phyloP scores from a whole-genome alignment of 2,113 vertebrate genomes.

The Psittacus erithacus region DNA sequence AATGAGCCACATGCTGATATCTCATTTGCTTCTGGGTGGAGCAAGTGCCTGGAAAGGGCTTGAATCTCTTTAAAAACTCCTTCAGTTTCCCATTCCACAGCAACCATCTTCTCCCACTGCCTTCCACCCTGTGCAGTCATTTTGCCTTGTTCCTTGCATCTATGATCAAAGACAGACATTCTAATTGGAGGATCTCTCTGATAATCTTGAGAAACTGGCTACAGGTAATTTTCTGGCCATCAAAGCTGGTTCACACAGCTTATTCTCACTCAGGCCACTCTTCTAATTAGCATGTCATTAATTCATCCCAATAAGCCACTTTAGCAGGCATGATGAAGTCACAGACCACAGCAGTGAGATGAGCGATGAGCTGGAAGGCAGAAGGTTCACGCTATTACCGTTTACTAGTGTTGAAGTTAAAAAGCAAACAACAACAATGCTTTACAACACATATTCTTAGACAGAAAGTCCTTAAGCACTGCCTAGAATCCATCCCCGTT shows the following conservation, averaged over 20 bases:
- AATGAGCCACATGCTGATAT: not conserved
- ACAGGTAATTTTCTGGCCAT: conserved; percentile 44
- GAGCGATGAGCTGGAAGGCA: not conserved
- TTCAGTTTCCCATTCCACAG: not conserved
- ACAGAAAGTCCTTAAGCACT: not conserved
- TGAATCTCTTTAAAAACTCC: not conserved
- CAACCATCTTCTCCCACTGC: not conserved
- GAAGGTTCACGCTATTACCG: not conserved
- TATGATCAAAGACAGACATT: conserved; percentile 25
- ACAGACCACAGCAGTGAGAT: not conserved
- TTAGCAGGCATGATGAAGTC: not conserved
- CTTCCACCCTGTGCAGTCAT: not conserved
- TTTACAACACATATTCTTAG: not conserved
- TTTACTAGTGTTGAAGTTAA: conserved; percentile 12
- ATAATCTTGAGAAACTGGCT: conserved; percentile 27
- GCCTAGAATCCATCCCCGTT: not conserved
- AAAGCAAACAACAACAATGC: not conserved
- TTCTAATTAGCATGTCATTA: conserved; percentile 25
- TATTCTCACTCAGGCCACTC: conserved; percentile 13
- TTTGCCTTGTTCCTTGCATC: conserved; percentile 13
- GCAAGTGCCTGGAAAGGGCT: not conserved
- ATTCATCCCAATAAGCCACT: not conserved
- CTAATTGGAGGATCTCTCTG: conserved; percentile 36
- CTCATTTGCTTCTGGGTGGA: not conserved
- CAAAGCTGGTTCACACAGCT: conserved; percentile 40